These are phyloP conservation scores for Sminthurides bifidus DNA, from an alignment of 1,140 invertebrate genomes.

Conservation along the genomic window DNA sequence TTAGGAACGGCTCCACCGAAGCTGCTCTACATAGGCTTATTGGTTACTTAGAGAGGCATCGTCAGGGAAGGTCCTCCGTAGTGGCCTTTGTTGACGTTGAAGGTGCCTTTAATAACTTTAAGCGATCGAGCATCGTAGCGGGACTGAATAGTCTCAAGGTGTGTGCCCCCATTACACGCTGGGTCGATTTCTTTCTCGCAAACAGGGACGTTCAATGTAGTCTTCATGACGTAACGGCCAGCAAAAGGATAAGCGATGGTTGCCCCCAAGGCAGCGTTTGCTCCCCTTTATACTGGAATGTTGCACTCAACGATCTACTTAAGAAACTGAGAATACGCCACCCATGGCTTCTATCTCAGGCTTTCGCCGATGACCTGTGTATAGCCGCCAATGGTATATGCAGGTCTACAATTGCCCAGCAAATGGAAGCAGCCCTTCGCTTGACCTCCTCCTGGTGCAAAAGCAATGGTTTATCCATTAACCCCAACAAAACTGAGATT, in stretches of 20 bases:
- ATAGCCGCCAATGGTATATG: not conserved
- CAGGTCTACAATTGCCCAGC: not conserved
- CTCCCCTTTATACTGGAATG: constrained; percentile 14
- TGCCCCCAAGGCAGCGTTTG: constrained; percentile 19
- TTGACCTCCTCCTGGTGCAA: not conserved
- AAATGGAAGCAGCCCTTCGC: not conserved
- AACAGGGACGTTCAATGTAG: not conserved
- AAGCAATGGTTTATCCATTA: not conserved
- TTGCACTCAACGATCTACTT: constrained; percentile 7
- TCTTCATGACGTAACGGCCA: not conserved
- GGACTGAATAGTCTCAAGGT: not conserved
- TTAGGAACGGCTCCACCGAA: constrained; percentile 11
- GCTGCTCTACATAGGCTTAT: constrained; percentile 15
- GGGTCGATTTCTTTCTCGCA: not conserved
- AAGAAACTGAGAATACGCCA: not conserved
- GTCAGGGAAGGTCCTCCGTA: no score
- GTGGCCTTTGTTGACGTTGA: not conserved
- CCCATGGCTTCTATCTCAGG: not conserved
- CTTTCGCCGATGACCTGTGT: constrained; percentile 10
- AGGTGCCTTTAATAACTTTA: constrained; percentile 4
- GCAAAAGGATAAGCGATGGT: not conserved
- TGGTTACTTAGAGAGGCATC: not conserved
- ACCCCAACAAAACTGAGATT: constrained; percentile 1
- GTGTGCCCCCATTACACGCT: not conserved
- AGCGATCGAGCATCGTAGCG: not conserved